Evolutionary conservation across 2,888 invertebrate genomes (phyloP), one percentile per base, ranked within the genome.

Genomic region (Euzetes globulus): DNA sequence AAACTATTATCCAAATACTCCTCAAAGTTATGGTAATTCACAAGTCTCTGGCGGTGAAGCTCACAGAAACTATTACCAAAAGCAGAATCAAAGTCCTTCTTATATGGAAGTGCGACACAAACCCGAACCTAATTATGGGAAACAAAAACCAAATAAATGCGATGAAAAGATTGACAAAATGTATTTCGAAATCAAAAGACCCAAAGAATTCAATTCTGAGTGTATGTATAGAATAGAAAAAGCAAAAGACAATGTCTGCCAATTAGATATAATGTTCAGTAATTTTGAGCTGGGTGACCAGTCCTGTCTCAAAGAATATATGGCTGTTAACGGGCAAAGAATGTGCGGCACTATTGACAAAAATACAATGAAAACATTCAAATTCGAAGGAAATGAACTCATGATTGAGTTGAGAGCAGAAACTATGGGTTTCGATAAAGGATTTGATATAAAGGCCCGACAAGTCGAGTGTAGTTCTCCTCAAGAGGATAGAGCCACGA

Each of bases 241-340:
- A 65, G 73, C 77, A 7, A 77, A 77, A 50, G 68, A 68, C n/a
- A 72, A 76, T 47, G 74, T 78, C 17, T 78, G 78, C 27, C 77
- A 77, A 13, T 72, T 78, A 15, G 78, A 78, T 72, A 52, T 78
- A n/a, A 75, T 75, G 47, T 78, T 78, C 71, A 74, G 75, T 37
- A 72, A 76, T 41, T 78, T 78, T 37, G 76, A 77, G 50, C 50
- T 78, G 45, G 70, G 58, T 33, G 76, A 78, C 17, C 58, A 60
- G n/a, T 60, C 74, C 41, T 78, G 78, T 72, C 37, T 25, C 11
- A 60, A 71, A 13, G 77, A 78, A 47, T 78, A 77, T 65, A 47
- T 78, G 27, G 72, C 77, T n/a, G 76, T 78, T 68, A 77, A 78
- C 60, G 75, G 77, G 1, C 75, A 76, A 72, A 47, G 76, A 37